Percentiles rank a stretch among this genome's conserved stretches.
Conservation (phyloP, 2,113 vertebrate genomes). For the Bos taurus region DNA sequence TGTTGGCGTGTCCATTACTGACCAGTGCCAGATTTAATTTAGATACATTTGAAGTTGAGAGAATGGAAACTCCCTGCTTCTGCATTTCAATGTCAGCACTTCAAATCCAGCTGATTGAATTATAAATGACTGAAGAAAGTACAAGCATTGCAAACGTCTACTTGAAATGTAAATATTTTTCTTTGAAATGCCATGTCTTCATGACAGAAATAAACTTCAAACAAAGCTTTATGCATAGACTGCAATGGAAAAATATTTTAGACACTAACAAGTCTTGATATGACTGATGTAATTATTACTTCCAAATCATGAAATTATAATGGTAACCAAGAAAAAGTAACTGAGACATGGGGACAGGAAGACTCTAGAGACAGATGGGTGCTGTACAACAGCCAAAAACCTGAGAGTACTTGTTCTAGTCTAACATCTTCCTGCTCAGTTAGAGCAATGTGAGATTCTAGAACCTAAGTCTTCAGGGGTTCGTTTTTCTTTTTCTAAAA, state of each 20-base stretch:
- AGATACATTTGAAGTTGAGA: conserved; percentile 9
- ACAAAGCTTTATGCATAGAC: not conserved
- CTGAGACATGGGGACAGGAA: not conserved
- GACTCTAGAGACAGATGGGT: not conserved
- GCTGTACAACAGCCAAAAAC: not conserved
- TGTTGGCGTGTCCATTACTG: not conserved
- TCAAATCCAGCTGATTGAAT: conserved; percentile 19
- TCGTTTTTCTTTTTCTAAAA: not conserved
- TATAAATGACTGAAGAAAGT: not conserved
- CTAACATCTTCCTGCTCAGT: not conserved
- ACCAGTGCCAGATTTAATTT: conserved; percentile 15
- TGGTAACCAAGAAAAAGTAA: not conserved
- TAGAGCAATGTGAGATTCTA: not conserved
- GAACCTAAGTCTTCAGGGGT: not conserved
- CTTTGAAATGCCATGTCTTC: not conserved
- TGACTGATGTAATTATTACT: not conserved
- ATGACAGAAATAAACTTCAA: not conserved
- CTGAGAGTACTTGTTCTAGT: not conserved
- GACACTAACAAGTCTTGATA: not conserved
- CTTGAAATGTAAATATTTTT: conserved; percentile 52
- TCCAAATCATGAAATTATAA: not conserved
- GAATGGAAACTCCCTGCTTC: not conserved
- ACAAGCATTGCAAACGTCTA: not conserved
- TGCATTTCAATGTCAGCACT: conserved; percentile 15
- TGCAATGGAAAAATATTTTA: not conserved